Conservation (phyloP, 2,888 invertebrate species). For the Mythimna lalbum region DNA sequence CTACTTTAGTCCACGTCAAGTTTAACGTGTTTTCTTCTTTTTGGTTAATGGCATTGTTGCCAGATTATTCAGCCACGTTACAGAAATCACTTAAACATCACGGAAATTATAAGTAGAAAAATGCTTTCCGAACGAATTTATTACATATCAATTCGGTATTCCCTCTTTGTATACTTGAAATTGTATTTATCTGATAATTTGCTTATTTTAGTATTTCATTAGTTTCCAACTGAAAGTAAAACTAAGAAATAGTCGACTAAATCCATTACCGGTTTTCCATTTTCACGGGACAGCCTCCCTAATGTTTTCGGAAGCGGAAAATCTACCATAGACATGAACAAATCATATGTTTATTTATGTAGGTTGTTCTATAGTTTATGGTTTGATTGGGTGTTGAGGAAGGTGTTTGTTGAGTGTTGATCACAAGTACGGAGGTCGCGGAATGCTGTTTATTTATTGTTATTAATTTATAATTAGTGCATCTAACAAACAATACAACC, state of each 20-base stretch:
- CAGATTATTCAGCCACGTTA: conserved; percentile 66
- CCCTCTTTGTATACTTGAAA: not conserved
- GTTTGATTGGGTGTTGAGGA: conserved; percentile 86
- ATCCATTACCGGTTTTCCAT: not conserved
- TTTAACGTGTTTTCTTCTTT: conserved; percentile 90
- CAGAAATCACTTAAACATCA: not conserved
- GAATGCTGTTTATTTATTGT: conserved; percentile 89
- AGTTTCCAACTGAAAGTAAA: not conserved
- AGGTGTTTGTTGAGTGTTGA: conserved; percentile 85
- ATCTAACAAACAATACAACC: conserved; percentile 74
- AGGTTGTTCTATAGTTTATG: conserved; percentile 86
- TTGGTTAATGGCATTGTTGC: conserved; percentile 83
- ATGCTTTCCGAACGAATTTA: not conserved
- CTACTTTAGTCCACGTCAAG: conserved; percentile 90
- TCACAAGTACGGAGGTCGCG: conserved; percentile 84
- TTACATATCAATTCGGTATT: no score
- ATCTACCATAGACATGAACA: conserved; percentile 69
- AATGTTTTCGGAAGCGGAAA: conserved; percentile 71
- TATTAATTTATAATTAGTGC: conserved; percentile 84
- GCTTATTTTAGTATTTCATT: no score
- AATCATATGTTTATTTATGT: conserved; percentile 90
- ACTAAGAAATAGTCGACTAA: conserved; percentile 32
- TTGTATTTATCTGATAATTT: not conserved
- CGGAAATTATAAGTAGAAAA: not conserved
- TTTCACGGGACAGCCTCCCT: conserved; percentile 35